A percentile compares a stretch with the other conserved stretches of the same genome.
Conservation (phyloP, 2,888 invertebrate genomes). For the Altica lythri region DNA sequence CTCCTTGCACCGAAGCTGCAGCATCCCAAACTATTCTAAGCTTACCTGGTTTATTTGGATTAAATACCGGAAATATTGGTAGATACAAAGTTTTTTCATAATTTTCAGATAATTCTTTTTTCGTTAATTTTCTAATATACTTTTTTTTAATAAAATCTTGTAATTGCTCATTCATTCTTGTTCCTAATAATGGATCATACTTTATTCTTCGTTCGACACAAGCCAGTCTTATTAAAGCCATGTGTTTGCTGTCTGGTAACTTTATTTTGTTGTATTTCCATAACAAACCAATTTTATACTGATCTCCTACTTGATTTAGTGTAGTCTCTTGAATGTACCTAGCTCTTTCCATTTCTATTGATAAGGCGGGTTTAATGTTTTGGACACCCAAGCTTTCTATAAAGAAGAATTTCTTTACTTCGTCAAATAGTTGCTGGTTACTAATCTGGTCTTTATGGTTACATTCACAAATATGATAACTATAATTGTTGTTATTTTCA, state of each 20-base stretch:
- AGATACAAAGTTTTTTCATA: slow-evolving; percentile 41
- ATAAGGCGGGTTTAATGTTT: neutral
- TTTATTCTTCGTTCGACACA: slow-evolving; percentile 33
- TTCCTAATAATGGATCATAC: slow-evolving; percentile 25
- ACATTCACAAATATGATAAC: slow-evolving; percentile 4
- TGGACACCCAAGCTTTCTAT: slow-evolving; percentile 26
- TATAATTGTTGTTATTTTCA: slow-evolving; percentile 1
- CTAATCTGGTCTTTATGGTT: slow-evolving; percentile 1
- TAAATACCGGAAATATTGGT: slow-evolving; percentile 43
- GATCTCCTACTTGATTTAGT: slow-evolving; percentile 3
- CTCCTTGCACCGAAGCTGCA: slow-evolving; percentile 40
- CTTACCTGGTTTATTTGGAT: slow-evolving; percentile 44
- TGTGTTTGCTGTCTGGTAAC: too few relatives aligned
- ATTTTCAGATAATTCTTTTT: slow-evolving; percentile 26
- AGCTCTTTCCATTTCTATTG: slow-evolving; percentile 16
- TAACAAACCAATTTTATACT: neutral
- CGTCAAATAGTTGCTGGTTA: slow-evolving; percentile 4
- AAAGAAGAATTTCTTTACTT: slow-evolving; percentile 22
- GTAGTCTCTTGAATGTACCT: slow-evolving; percentile 24
- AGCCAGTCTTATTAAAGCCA: neutral
- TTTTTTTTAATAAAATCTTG: slow-evolving; percentile 31
- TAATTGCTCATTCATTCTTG: slow-evolving; percentile 28
- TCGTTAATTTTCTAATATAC: slow-evolving; percentile 32
- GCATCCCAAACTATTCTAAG: slow-evolving; percentile 48
- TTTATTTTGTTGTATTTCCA: too few relatives aligned